Conservation (phyloP, 1,140 invertebrate genomes). For the Galendromus occidentalis region DNA sequence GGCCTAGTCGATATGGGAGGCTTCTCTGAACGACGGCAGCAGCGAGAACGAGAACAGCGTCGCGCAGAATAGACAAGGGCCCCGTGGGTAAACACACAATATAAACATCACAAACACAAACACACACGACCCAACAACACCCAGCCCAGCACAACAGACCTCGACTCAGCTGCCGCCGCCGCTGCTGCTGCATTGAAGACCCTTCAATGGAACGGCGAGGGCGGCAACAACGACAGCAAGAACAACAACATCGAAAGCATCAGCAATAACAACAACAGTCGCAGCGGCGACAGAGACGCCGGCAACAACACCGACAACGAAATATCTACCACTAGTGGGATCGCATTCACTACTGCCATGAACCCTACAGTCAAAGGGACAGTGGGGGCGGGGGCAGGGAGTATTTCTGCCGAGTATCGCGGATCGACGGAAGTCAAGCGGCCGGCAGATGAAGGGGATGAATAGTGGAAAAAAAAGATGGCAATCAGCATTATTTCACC, state of each 20-base stretch:
- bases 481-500: no score
- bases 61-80: not conserved
- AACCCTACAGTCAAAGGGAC: no score
- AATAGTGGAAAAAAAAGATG: no score
- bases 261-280: not conserved
- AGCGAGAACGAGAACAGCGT: not conserved
- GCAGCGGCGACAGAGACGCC: not conserved
- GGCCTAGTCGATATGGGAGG: no score
- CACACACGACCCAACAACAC: not conserved
- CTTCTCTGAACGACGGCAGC: not conserved
- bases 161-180: not conserved
- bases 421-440: no score
- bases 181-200: not conserved
- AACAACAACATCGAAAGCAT: not conserved
- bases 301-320: no score
- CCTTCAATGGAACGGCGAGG: not conserved
- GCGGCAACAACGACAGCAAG: not conserved
- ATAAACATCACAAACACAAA: slow-evolving; percentile 6
- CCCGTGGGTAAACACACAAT: slow-evolving; percentile 12
- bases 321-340: no score
- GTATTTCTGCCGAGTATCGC: no score
- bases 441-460: no score
- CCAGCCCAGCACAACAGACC: not conserved
- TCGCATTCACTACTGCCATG: no score
- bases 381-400: no score